A percentile compares a stretch with the other conserved stretches of the same genome.
phyloP scores from a whole-genome alignment of 1,140 invertebrate species.

The Orchestia grillus region DNA sequence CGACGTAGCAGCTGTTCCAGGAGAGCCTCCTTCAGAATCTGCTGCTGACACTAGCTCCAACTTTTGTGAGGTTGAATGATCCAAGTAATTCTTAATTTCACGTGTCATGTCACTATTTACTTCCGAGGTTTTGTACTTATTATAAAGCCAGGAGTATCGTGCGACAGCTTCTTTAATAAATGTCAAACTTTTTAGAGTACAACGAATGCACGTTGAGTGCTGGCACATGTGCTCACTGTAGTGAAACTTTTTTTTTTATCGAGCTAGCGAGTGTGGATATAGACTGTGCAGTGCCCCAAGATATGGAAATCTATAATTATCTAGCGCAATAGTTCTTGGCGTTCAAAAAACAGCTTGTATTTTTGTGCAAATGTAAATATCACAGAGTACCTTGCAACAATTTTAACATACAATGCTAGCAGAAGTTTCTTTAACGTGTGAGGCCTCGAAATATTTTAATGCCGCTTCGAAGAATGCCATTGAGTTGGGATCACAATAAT shows the following conservation, averaged over 20 bases:
- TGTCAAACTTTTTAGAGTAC: conserved; percentile 31
- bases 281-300: neutral
- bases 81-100: neutral
- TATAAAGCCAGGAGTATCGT: neutral
- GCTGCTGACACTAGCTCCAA: neutral
- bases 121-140: neutral
- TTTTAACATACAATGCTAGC: neutral
- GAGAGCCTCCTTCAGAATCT: neutral
- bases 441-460: neutral
- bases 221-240: neutral
- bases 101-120: neutral
- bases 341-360: neutral
- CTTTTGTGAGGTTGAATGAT: conserved; percentile 21
- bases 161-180: neutral
- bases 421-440: neutral
- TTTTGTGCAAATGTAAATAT: conserved; percentile 48
- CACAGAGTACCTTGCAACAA: conserved; percentile 18
- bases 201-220: conserved; percentile 5
- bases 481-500: conserved; percentile 1
- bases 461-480: neutral
- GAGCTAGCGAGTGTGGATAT: neutral
- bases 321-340: neutral
- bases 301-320: neutral
- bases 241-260: neutral
- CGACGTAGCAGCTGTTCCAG: neutral